These are phyloP conservation scores for Antrozous pallidus DNA, from an alignment of 2,797 vertebrate genomes.

Conservation along the genomic window DNA sequence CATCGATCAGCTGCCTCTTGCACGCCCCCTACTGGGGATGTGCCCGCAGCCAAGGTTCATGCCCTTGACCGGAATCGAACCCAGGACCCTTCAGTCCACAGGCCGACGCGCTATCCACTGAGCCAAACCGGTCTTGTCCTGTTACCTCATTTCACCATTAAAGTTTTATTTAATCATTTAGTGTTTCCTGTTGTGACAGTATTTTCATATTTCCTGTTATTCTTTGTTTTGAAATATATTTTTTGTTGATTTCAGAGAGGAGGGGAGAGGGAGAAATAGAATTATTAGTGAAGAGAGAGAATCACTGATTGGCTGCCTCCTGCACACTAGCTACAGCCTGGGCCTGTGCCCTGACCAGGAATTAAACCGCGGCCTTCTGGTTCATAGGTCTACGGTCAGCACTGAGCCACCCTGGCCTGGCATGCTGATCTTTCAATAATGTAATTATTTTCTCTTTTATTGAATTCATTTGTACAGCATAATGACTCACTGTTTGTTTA, in stretches of 20 bases:
- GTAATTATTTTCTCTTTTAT: too few relatives aligned
- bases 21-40: too few relatives aligned
- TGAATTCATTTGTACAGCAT: too few relatives aligned
- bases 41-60: too few relatives aligned
- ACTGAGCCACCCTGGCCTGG: neutral
- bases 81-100: too few relatives aligned
- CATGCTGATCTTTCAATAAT: too few relatives aligned
- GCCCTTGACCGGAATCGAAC: too few relatives aligned
- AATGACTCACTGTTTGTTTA: too few relatives aligned
- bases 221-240: neutral
- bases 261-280: neutral
- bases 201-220: neutral
- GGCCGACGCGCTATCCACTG: too few relatives aligned
- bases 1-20: too few relatives aligned
- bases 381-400: neutral
- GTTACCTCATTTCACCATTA: conserved; percentile 1
- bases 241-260: neutral
- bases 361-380: neutral
- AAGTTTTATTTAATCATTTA: neutral
- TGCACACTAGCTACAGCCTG: neutral
- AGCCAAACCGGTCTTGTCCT: too few relatives aligned
- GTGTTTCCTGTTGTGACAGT: neutral
- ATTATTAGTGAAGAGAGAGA: neutral
- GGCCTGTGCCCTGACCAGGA: neutral
- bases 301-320: neutral